Percentiles rank a stretch among this genome's conserved stretches.
phyloP scores from a whole-genome alignment of 2,888 invertebrate genomes.

The Drosophila colorata region DNA sequence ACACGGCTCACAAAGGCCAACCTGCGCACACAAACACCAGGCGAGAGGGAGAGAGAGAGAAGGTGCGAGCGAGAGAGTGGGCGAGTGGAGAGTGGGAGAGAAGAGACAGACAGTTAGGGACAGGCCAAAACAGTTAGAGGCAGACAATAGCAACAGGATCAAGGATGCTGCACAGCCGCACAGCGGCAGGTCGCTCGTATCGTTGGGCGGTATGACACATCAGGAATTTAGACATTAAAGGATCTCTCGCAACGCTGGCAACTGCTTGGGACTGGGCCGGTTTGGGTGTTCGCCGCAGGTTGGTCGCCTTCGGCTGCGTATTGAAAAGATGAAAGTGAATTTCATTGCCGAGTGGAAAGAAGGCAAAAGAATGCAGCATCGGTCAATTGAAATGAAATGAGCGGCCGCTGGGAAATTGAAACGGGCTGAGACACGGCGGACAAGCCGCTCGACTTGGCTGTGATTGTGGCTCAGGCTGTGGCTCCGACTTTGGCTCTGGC shows the following conservation, averaged over 20 bases:
- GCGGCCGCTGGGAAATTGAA: constrained; percentile 48
- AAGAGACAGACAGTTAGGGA: constrained; percentile 15
- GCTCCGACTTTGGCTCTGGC: neutral
- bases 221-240: constrained; percentile 77
- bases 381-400: constrained; percentile 66
- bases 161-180: constrained; percentile 48
- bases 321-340: constrained; percentile 78
- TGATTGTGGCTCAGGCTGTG: constrained; percentile 5
- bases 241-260: constrained; percentile 29
- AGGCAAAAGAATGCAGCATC: constrained; percentile 48
- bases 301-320: constrained; percentile 43
- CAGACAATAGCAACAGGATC: constrained; percentile 63
- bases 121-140: constrained; percentile 60
- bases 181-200: constrained; percentile 54
- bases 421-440: constrained; percentile 9
- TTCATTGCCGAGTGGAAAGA: constrained; percentile 42
- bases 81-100: constrained; percentile 4
- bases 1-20: constrained; percentile 59
- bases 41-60: constrained; percentile 3
- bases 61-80: neutral
- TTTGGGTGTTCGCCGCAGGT: constrained; percentile 60
- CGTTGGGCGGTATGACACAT: constrained; percentile 77
- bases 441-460: too few relatives aligned
- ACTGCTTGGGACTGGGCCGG: constrained; percentile 7
- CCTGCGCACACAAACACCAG: constrained; percentile 15